Evolutionary conservation across 2,113 vertebrate genomes (phyloP), one percentile per base, ranked within the genome.

Genomic region (Thamnophis sirtalis): DNA sequence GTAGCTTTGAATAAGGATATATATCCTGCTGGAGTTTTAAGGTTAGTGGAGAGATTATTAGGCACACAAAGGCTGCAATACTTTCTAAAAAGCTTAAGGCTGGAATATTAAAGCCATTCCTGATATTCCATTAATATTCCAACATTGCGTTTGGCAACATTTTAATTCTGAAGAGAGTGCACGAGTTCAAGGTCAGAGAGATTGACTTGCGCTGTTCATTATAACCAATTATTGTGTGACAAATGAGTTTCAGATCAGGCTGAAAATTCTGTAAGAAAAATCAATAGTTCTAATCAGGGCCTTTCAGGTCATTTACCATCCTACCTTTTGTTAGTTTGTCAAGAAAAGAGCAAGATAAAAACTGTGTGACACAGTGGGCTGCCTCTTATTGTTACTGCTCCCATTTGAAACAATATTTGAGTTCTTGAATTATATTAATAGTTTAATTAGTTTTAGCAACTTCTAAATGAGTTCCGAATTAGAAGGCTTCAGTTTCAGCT

Each of bases 241-340:
- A 98, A 98, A 98, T 98, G 97, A 98, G 97, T 97, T 97, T 97
- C 96, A 97, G 97, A 97, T 98, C 97, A 97, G 96, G 95, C 97
- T 97, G 97, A 97, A 98, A 98, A 98, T 98, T 98, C 97, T 98
- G 96, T 97, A 96, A 96, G 94, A 97, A 97, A 97, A 98, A 99
- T 99, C 98, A 98, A 98, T 99, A 98, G 96, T 98, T 98, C 95
- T 98, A 97, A 97, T 98, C 98, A 98, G 96, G 96, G 96, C 96
- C 97, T 98, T 97, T 98, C 97, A 97, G 98, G 97, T 97, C 97
- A 96, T 97, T 97, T 97, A 96, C 93, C 91, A 96, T 96, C 93
- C 95, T 97, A 97, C 97, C 98, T 98, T 98, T 98, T 98, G 98
- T 98, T 97, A 97, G 97, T 97, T 96, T 96, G 96, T 98, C 97